Percentiles rank a stretch among this genome's conserved stretches.
Conservation (phyloP, 2,113 vertebrate genomes). For the Odocoileus hemionus region DNA sequence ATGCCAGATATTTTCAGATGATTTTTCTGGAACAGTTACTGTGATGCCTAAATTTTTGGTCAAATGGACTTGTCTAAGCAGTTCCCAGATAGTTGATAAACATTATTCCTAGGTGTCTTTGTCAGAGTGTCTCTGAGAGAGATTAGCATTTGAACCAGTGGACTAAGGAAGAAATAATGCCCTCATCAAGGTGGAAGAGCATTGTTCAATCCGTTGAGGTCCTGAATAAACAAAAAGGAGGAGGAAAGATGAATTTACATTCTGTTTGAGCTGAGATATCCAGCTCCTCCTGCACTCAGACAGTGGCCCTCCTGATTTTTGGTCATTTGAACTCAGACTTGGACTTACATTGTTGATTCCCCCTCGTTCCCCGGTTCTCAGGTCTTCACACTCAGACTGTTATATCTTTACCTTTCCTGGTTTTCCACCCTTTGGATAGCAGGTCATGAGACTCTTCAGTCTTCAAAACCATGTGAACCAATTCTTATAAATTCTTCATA, state of each 20-base stretch:
- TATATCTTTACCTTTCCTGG: neutral
- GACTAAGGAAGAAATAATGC: neutral
- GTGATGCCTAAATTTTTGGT: neutral
- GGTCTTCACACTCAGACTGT: neutral
- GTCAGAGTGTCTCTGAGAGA: neutral
- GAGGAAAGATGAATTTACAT: neutral
- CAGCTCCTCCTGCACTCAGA: neutral
- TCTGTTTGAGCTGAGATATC: neutral
- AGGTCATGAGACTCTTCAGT: neutral
- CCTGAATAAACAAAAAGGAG: neutral
- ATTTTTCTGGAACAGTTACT: neutral
- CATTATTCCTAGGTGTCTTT: neutral
- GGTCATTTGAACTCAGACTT: neutral
- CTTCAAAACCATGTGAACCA: neutral
- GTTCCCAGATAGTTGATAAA: neutral
- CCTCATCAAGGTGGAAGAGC: neutral
- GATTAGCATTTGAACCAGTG: neutral
- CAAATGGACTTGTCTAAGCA: neutral
- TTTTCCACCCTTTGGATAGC: neutral
- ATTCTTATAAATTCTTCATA: neutral
- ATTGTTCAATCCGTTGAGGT: neutral
- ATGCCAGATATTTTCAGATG: neutral
- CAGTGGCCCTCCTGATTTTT: neutral
- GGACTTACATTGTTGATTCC: rapidly evolving
- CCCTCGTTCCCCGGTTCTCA: neutral